phyloP scores from a whole-genome alignment of 2,797 vertebrate genomes.

The Sebastes minor region DNA sequence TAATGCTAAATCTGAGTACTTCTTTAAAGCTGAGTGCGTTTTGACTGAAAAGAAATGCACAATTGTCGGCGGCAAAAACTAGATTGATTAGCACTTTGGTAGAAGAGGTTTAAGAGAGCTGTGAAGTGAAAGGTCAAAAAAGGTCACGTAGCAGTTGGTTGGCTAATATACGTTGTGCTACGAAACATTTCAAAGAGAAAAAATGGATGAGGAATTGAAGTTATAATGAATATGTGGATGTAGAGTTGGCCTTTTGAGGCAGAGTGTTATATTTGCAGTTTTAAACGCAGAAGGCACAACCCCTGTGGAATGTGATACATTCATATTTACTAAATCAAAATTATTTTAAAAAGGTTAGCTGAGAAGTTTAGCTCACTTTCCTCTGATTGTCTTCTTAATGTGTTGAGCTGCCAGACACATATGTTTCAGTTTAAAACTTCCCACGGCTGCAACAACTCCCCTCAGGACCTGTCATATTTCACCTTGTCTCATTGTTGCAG shows the following conservation, averaged over 20 bases:
- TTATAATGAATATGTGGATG: not conserved
- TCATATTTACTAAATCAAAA: not conserved
- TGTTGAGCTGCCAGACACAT: not conserved
- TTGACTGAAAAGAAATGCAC: not conserved
- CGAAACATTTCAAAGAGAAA: not conserved
- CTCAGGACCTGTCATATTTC: not conserved
- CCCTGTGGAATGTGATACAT: not conserved
- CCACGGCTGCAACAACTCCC: not conserved
- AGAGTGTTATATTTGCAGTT: not conserved
- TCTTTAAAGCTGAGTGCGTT: not conserved
- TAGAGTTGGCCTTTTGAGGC: not conserved
- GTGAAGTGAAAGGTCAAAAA: not conserved
- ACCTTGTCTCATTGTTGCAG: not conserved
- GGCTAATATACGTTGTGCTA: too few species aligned
- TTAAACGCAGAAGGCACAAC: not conserved
- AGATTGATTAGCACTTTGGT: not conserved
- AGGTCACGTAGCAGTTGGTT: not conserved
- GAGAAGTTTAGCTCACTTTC: not conserved
- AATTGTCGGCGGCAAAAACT: not conserved
- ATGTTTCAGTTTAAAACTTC: not conserved
- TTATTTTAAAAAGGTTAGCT: not conserved
- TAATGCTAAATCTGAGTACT: not conserved
- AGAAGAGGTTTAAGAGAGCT: not conserved
- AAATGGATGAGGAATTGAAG: not conserved
- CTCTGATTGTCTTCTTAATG: not conserved